phyloP scores from a whole-genome alignment of 2,888 invertebrate species.

The Spialia ferax region DNA sequence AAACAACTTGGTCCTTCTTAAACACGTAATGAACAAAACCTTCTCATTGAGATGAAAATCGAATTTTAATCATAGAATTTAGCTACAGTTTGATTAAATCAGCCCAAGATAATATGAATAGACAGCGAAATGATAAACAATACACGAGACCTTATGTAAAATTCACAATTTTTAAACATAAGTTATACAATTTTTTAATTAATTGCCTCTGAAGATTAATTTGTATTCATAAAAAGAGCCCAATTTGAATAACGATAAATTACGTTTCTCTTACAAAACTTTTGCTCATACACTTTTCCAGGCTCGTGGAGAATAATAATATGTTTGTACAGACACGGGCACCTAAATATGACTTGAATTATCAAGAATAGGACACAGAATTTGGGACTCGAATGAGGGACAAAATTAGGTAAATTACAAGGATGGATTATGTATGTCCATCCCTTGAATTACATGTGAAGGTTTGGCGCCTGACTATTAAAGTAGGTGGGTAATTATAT shows the following conservation, averaged over 20 bases:
- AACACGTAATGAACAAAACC: not conserved
- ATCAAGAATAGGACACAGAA: not conserved
- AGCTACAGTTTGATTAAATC: not conserved
- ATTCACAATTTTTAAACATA: not conserved
- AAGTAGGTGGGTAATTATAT: not conserved
- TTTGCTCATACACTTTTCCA: constrained; percentile 15
- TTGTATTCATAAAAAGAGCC: constrained; percentile 35
- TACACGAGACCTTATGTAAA: too few species aligned
- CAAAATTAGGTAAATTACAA: not conserved
- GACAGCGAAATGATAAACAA: not conserved
- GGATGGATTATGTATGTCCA: too few species aligned
- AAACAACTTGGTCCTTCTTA: constrained; percentile 31
- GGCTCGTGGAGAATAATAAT: constrained; percentile 7
- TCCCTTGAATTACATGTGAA: not conserved
- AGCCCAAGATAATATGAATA: not conserved
- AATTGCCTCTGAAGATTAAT: constrained; percentile 21
- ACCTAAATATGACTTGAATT: not conserved
- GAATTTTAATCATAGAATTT: not conserved
- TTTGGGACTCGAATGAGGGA: not conserved
- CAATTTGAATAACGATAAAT: constrained; percentile 31
- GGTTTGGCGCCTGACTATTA: not conserved
- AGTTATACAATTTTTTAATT: constrained; percentile 32
- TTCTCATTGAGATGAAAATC: not conserved
- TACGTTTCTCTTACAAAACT: constrained; percentile 31
- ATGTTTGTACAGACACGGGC: constrained; percentile 11